phyloP scores from a whole-genome alignment of 2,113 vertebrate species.

The Eulacestoma nigropectus region DNA sequence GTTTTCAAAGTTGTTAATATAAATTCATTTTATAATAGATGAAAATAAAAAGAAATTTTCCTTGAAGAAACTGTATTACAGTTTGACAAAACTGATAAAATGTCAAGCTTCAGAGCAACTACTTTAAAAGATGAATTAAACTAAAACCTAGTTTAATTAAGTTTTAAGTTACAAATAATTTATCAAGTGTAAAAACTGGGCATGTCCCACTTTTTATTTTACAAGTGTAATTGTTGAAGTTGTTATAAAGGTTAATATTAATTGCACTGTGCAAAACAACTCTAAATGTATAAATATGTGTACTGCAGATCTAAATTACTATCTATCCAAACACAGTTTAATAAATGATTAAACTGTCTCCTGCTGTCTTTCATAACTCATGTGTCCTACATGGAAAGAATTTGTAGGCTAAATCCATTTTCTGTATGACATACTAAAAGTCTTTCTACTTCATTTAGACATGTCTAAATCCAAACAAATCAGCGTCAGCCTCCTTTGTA shows the following conservation, averaged over 20 bases:
- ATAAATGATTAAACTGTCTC: background rate
- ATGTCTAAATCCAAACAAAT: background rate
- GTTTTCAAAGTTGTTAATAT: background rate
- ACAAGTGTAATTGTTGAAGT: background rate
- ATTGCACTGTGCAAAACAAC: background rate
- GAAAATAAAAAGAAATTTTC: background rate
- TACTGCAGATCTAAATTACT: background rate
- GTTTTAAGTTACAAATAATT: background rate
- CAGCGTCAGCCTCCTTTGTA: background rate
- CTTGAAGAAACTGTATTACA: background rate
- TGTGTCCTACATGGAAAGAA: background rate
- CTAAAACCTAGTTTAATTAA: background rate
- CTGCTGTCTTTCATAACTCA: background rate
- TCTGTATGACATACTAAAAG: background rate
- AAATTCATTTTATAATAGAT: background rate
- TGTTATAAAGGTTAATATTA: background rate
- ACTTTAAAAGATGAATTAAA: background rate
- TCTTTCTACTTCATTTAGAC: background rate
- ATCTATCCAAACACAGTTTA: background rate
- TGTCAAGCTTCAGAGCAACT: background rate
- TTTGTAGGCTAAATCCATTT: background rate
- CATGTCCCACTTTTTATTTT: background rate
- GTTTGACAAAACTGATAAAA: background rate
- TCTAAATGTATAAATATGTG: background rate
- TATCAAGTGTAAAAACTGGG: background rate